phyloP scores from a whole-genome alignment of 64 coral and sea anemone species.

The Anthopleura sola region DNA sequence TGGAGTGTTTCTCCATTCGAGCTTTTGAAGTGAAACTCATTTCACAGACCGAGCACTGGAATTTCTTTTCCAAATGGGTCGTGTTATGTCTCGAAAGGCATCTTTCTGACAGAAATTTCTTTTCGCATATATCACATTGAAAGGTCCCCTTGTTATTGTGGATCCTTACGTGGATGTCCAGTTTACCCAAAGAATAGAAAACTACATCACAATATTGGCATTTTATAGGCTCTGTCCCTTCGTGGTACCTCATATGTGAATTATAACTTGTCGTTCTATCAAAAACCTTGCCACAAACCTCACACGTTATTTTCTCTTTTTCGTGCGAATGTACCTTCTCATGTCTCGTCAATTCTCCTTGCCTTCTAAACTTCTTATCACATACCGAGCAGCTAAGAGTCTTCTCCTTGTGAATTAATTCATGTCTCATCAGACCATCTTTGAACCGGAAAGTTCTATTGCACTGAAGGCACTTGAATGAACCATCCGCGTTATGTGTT shows the following conservation, averaged over 20 bases:
- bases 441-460: neutral
- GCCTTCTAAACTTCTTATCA: neutral
- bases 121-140: slow-evolving; percentile 18
- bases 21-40: neutral
- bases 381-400: neutral
- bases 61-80: neutral
- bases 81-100: neutral
- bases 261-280: slow-evolving; percentile 8
- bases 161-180: neutral
- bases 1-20: neutral
- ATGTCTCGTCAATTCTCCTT: neutral
- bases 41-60: neutral
- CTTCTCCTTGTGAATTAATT: neutral
- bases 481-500: neutral
- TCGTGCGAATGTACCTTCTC: neutral
- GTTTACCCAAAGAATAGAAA: neutral
- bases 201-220: neutral
- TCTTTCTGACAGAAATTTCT: neutral
- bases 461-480: neutral
- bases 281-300: slow-evolving; percentile 1
- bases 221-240: neutral
- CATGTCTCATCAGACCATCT: neutral
- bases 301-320: neutral
- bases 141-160: neutral
- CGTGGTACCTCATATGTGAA: neutral